A percentile compares a stretch with the other conserved stretches of the same genome.
phyloP scores from a whole-genome alignment of 2,888 invertebrate genomes.

The Amiota mariae region DNA sequence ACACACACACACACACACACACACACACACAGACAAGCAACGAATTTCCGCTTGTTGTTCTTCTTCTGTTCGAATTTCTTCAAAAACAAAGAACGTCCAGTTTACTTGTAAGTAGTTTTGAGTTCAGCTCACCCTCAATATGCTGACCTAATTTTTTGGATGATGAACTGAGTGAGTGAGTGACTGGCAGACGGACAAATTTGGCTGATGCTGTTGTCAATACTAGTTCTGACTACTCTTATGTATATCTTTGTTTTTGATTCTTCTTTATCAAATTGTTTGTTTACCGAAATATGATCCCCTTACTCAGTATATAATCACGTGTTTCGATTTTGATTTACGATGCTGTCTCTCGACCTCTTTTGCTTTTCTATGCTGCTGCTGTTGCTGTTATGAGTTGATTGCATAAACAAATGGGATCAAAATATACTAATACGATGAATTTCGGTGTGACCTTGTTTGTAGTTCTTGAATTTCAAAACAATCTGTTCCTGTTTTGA shows the following conservation, averaged over 20 bases:
- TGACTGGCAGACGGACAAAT: conserved; percentile 2
- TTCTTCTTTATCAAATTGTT: conserved; percentile 33
- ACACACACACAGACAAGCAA: conserved; percentile 32
- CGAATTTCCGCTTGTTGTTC: conserved; percentile 47
- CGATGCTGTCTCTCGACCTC: conserved; percentile 54
- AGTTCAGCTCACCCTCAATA: not conserved
- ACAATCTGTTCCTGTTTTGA: conserved; percentile 39
- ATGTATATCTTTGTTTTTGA: conserved; percentile 33
- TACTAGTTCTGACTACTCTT: conserved; percentile 15
- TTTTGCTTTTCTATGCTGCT: conserved; percentile 36
- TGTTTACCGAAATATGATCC: conserved; percentile 55
- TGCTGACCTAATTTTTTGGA: conserved; percentile 28
- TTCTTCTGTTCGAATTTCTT: not conserved
- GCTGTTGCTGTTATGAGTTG: not conserved
- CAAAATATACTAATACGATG: not conserved
- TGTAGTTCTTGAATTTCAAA: conserved; percentile 57
- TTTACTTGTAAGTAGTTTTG: not conserved
- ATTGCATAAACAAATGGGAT: conserved; percentile 22
- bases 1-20: conserved; percentile 32
- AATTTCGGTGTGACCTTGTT: conserved; percentile 54
- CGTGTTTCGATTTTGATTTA: conserved; percentile 53
- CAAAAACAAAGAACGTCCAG: conserved; percentile 5
- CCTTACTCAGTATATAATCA: conserved; percentile 59
- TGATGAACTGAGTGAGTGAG: not conserved
- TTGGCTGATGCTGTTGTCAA: conserved; percentile 23